These are phyloP conservation scores for Pachyuromys duprasi DNA, from an alignment of 2,797 vertebrate genomes.

Conservation along the genomic window DNA sequence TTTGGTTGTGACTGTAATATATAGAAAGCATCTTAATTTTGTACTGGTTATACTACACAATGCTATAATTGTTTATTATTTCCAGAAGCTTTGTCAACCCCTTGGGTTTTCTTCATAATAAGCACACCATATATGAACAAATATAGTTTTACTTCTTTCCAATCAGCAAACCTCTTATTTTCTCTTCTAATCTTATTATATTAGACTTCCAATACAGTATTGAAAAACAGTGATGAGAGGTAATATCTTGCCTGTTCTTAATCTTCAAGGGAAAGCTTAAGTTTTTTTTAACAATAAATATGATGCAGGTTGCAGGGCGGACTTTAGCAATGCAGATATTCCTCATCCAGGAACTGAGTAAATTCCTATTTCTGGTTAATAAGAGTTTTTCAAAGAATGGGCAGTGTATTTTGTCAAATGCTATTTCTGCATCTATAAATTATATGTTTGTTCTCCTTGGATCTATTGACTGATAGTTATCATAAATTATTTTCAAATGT, in stretches of 20 bases:
- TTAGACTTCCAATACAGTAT: background rate
- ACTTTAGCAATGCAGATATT: background rate
- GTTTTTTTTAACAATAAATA: background rate
- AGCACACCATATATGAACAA: background rate
- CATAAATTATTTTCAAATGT: too few relatives aligned
- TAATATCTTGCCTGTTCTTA: background rate
- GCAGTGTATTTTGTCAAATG: too few relatives aligned
- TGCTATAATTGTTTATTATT: background rate
- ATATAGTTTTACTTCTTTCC: background rate
- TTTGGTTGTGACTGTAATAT: background rate
- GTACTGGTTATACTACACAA: background rate
- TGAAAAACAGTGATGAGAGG: background rate
- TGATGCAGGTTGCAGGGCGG: background rate
- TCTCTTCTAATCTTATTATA: background rate
- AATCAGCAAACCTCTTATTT: background rate
- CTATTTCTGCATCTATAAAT: too few relatives aligned
- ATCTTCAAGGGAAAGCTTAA: background rate
- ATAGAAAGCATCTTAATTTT: background rate
- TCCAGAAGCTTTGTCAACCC: background rate
- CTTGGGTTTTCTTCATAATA: background rate
- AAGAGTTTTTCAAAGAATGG: too few relatives aligned
- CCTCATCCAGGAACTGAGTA: too few relatives aligned
- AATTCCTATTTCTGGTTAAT: too few relatives aligned
- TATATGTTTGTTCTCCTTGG: too few relatives aligned
- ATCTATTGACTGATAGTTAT: too few relatives aligned